phyloP scores from a whole-genome alignment of 2,113 vertebrate species.

The Oryzias javanicus region DNA sequence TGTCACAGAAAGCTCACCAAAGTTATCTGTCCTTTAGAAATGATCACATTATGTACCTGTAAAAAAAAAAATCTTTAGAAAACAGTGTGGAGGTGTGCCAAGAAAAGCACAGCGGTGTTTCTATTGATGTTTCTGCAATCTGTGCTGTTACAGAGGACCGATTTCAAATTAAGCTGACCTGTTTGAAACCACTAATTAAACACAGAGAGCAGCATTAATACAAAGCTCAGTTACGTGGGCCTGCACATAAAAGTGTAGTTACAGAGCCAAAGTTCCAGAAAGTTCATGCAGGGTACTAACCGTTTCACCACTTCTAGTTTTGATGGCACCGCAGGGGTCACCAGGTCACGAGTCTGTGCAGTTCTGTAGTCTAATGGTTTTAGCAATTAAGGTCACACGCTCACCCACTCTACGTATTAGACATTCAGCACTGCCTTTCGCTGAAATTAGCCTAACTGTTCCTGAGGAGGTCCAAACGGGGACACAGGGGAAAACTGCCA shows the following conservation, averaged over 20 bases:
- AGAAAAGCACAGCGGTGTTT: slow-evolving; percentile 42
- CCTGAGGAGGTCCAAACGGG: slow-evolving; percentile 21
- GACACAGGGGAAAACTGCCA: slow-evolving; percentile 39
- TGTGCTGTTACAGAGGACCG: slow-evolving; percentile 33
- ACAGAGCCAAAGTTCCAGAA: slow-evolving; percentile 26
- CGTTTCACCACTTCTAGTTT: slow-evolving; percentile 29
- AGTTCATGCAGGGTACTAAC: slow-evolving; percentile 19
- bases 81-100: slow-evolving; percentile 45
- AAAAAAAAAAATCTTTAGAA: slow-evolving; percentile 17
- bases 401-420: background rate
- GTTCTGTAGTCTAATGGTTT: slow-evolving; percentile 35
- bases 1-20: slow-evolving; percentile 26
- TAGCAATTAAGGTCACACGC: slow-evolving; percentile 27
- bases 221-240: slow-evolving; percentile 14
- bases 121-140: slow-evolving; percentile 47
- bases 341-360: slow-evolving; percentile 21
- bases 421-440: slow-evolving; percentile 29
- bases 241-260: slow-evolving; percentile 25
- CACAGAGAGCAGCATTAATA: slow-evolving; percentile 10
- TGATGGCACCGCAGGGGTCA: slow-evolving; percentile 38
- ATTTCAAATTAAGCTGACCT: slow-evolving; percentile 23
- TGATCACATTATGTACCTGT: slow-evolving; percentile 51
- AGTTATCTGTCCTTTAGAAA: slow-evolving; percentile 52
- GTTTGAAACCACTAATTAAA: slow-evolving; percentile 32
- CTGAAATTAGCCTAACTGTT: slow-evolving; percentile 45